Evolutionary conservation across 2,797 vertebrate genomes (phyloP).

Genomic region (Myotis findleyi): DNA sequence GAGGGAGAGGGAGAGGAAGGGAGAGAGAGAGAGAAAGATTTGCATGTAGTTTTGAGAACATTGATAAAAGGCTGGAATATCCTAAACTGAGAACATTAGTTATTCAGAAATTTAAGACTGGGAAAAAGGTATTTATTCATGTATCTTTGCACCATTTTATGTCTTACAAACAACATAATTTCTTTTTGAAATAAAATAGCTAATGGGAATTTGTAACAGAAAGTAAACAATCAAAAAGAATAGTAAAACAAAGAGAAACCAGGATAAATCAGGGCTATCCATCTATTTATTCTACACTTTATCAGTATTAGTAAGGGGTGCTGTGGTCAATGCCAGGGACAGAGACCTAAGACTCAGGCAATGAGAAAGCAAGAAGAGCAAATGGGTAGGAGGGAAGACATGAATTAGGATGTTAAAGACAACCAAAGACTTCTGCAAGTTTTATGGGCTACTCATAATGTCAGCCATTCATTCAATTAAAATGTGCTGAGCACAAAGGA

Average conservation of each 20-base stretch:
- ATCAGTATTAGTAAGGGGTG: background rate
- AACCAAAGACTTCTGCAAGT: background rate
- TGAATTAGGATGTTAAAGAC: background rate
- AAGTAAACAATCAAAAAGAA: background rate
- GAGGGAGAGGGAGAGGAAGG: background rate
- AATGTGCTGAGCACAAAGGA: background rate
- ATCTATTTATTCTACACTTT: background rate
- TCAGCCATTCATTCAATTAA: background rate
- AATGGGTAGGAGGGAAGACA: background rate
- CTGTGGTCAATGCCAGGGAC: background rate
- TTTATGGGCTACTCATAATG: background rate
- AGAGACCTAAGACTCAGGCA: background rate
- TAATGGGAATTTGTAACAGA: conserved; percentile 17
- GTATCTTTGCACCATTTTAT: background rate
- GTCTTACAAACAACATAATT: background rate
- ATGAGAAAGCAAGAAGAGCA: background rate
- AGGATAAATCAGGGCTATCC: background rate
- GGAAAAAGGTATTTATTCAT: background rate
- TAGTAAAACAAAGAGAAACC: background rate
- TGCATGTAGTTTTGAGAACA: background rate
- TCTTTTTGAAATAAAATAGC: background rate
- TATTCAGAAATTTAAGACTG: background rate
- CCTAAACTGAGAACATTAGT: background rate
- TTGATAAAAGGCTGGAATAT: background rate
- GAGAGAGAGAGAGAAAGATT: background rate